Conservation (phyloP, 2,113 vertebrate genomes). For the Coregonus clupeaformis region DNA sequence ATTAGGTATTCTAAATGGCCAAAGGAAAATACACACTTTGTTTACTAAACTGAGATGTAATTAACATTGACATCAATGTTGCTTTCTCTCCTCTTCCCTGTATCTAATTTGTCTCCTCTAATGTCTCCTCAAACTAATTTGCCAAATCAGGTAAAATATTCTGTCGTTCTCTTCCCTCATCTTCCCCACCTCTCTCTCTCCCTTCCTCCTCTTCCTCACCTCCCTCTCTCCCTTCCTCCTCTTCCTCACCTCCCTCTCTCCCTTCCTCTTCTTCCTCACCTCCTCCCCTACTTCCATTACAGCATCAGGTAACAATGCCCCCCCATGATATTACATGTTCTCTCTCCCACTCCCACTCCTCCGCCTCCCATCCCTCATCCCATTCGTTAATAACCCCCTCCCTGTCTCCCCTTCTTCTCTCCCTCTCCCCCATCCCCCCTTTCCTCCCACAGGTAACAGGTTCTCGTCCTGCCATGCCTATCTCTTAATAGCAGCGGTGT, state of each 20-base stretch:
- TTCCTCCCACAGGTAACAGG: conserved; percentile 72
- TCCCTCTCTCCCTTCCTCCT: not conserved
- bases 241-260: not conserved
- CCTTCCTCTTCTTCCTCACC: not conserved
- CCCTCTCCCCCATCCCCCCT: not conserved
- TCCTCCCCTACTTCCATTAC: conserved; percentile 13
- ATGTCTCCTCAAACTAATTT: not conserved
- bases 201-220: not conserved
- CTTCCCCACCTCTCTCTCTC: not conserved
- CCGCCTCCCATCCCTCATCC: not conserved
- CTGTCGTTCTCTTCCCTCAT: conserved; percentile 7
- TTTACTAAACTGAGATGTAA: not conserved
- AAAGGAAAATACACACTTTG: not conserved
- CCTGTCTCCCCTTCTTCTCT: not conserved
- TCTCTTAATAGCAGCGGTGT: conserved; percentile 72
- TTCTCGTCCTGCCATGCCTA: conserved; percentile 74
- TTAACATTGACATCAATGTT: not conserved
- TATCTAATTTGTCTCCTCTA: not conserved
- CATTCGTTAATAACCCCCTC: not conserved
- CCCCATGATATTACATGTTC: not conserved
- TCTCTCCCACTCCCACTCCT: conserved; percentile 6
- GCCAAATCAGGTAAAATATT: not conserved
- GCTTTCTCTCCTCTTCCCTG: no score
- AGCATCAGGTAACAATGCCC: conserved; percentile 24
- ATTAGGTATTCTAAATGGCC: not conserved